Conservation (phyloP, 2,797 vertebrate genomes). For the Halcyon chelicuti region DNA sequence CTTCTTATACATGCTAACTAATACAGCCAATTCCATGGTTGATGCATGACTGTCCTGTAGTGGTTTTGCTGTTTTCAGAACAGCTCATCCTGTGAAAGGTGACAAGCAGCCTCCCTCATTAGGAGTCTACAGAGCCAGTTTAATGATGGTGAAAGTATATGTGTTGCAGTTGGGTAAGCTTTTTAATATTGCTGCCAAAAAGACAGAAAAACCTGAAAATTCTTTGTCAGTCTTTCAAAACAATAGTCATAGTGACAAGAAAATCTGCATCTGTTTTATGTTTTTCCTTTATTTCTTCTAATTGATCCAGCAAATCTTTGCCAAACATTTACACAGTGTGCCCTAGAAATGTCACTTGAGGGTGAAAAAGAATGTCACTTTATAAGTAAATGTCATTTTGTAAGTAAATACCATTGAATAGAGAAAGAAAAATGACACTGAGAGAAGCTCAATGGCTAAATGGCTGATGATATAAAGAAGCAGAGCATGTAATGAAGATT, state of each 20-base stretch:
- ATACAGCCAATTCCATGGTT: neutral
- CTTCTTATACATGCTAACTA: neutral
- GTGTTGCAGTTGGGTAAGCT: neutral
- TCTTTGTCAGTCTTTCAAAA: conserved; percentile 72
- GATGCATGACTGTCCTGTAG: neutral
- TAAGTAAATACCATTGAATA: conserved; percentile 71
- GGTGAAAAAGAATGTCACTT: conserved; percentile 68
- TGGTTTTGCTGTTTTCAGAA: neutral
- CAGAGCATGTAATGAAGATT: conserved; percentile 21
- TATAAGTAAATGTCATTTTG: conserved; percentile 78
- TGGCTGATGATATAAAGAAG: conserved; percentile 4
- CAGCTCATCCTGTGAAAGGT: neutral
- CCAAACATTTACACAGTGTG: conserved; percentile 72
- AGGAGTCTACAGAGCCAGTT: neutral
- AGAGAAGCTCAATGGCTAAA: neutral
- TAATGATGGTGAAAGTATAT: conserved; percentile 7
- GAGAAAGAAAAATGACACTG: conserved; percentile 14
- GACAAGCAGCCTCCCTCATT: neutral
- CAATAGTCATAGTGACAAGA: conserved; percentile 68
- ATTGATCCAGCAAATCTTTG: conserved; percentile 75
- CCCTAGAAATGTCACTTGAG: conserved; percentile 77
- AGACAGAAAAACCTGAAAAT: conserved; percentile 59
- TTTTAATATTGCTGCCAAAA: conserved; percentile 58
- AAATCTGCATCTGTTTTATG: conserved; percentile 72
- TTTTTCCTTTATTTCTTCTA: conserved; percentile 57